Evolutionary conservation across 2,113 vertebrate genomes (phyloP).

Genomic region (Notothenia coriiceps): DNA sequence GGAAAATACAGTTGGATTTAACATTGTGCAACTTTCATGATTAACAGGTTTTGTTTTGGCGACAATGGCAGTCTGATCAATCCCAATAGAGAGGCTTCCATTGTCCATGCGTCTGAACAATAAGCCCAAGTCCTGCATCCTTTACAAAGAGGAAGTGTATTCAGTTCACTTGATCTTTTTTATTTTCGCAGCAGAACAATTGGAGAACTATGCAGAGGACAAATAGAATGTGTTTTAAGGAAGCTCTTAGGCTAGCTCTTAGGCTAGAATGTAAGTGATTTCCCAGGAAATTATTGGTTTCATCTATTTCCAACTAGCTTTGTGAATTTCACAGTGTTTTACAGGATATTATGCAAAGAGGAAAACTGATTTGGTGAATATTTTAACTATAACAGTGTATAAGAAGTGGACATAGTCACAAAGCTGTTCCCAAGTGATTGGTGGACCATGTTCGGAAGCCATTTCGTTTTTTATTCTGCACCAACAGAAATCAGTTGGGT

Average conservation of each 20-base stretch:
- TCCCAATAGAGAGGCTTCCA: not conserved
- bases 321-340: not conserved
- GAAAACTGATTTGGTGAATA: too few species aligned
- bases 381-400: too few species aligned
- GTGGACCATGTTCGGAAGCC: too few species aligned
- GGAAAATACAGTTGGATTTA: not conserved
- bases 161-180: not conserved
- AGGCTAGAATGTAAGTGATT: not conserved
- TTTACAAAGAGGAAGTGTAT: not conserved
- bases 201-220: not conserved
- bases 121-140: not conserved
- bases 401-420: too few species aligned
- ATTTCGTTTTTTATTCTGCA: too few species aligned
- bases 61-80: constrained; percentile 5
- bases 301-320: not conserved
- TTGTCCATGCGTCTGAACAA: not conserved
- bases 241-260: too few species aligned
- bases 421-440: too few species aligned
- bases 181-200: not conserved
- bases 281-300: not conserved
- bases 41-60: constrained; percentile 9
- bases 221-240: not conserved
- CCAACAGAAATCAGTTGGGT: too few species aligned
- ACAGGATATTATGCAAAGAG: too few species aligned
- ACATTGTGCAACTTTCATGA: constrained; percentile 3